Evolutionary conservation across 2,113 vertebrate genomes (phyloP).

Genomic region (Anhinga anhinga): DNA sequence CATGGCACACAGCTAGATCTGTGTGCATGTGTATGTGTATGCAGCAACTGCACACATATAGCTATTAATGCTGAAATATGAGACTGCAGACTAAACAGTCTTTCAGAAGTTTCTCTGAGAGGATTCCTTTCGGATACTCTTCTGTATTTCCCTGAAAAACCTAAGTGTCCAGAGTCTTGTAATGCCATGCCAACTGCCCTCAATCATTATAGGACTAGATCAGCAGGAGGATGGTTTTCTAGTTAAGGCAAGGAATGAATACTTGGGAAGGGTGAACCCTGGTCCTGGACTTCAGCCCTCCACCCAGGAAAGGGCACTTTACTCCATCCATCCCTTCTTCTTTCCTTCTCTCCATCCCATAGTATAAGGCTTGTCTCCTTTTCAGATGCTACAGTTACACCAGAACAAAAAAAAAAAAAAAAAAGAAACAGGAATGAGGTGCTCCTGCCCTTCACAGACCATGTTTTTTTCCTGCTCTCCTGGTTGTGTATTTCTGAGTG

Average conservation of each 20-base stretch:
- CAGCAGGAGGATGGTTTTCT: background rate
- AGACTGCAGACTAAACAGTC: background rate
- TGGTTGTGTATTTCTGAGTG: background rate
- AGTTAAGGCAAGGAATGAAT: background rate
- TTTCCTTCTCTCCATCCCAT: background rate
- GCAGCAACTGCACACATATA: background rate
- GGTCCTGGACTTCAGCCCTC: background rate
- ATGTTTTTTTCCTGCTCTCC: background rate
- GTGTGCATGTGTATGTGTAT: too few relatives aligned
- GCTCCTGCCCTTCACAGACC: background rate
- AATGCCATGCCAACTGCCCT: background rate
- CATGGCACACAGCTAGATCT: background rate
- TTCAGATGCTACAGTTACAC: background rate
- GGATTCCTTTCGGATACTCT: background rate
- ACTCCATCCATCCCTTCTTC: background rate
- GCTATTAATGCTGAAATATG: background rate
- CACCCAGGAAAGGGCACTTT: background rate
- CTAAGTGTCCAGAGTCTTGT: background rate
- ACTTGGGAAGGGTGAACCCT: background rate
- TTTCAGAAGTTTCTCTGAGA: background rate
- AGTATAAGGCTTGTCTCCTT: background rate
- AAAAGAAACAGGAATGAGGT: background rate
- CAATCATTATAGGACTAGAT: background rate
- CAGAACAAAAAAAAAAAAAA: background rate
- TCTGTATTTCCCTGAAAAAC: background rate